Base-by-base conservation (phyloP, 2,888 invertebrate species). In the Eledona agricola region DNA sequence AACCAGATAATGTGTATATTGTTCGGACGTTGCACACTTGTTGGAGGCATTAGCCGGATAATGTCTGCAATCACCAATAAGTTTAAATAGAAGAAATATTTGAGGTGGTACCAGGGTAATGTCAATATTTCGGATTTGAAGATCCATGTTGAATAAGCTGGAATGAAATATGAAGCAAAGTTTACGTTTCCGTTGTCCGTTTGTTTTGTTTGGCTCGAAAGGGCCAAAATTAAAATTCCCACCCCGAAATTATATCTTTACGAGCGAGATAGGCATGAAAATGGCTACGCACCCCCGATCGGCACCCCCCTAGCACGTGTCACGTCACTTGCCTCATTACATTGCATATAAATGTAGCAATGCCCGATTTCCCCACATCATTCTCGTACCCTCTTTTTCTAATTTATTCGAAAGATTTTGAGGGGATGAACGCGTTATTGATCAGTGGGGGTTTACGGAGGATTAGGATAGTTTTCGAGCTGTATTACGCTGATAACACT, bases 391-490 rank as follows among this genome's bases (percentile, higher is more conserved):
- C 31, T 52, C 52, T 49, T 43, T 43, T 52, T 56, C 49, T 53
- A 32, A 47, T 51, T 43, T 45, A 38, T 47, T 38, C 12, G 13
- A 15, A 45, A 37, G 34, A 28, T 22, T 19, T 7, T 1, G 12
- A 19, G 12, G 50, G 57, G 57, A 54, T 60, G 55, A 43, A 57
- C 49, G 54, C 23, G 43, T 56, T 64, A 67, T 68, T 67, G 66
- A 68, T 67, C 66, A 67, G 65, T 64, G 63, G 58, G 42, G 63
- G 60, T 66, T 64, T 58, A 65, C 61, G 60, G 60, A 31, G 66
- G 66, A 66, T 69, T 69, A 69, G 59, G 65, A 66, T 69, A 67
- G 68, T 67, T 67, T 69, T 69, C 62, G 65, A 25, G 64, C 65
- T 69, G 67, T 61, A 65, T 62, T 59, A 59, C 58, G 57, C 58